These are phyloP conservation scores for Enchytraeus crypticus DNA, from an alignment of 2,888 invertebrate species.

Conservation along the genomic window DNA sequence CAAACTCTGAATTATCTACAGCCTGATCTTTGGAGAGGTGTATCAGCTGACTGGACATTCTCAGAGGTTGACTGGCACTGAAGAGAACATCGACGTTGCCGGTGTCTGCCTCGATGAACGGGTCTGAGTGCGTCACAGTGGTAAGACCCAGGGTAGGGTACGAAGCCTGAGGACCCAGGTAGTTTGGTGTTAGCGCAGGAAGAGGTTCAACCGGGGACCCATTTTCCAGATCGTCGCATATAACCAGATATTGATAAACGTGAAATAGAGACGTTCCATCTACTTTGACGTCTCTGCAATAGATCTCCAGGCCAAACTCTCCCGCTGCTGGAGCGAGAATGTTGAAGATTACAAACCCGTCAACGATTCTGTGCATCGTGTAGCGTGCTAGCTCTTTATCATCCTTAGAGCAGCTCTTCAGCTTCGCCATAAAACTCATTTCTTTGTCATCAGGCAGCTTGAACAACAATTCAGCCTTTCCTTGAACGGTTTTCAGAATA, in stretches of 20 bases:
- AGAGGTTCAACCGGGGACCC: conserved; percentile 36
- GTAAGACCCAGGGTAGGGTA: conserved; percentile 41
- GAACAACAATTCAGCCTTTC: conserved; percentile 44
- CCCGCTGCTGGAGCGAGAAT: conserved; percentile 42
- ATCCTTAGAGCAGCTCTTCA: conserved; percentile 38
- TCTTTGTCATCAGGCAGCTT: background rate
- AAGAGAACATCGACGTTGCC: conserved; percentile 34
- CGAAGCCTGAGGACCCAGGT: conserved; percentile 44
- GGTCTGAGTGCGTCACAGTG: conserved; percentile 40
- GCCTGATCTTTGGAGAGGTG: conserved; percentile 25
- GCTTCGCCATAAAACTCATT: conserved; percentile 47
- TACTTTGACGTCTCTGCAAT: conserved; percentile 43
- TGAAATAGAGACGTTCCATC: conserved; percentile 46
- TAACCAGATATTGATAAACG: conserved; percentile 44
- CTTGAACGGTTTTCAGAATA: conserved; percentile 34
- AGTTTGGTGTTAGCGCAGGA: conserved; percentile 40
- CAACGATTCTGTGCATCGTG: conserved; percentile 42
- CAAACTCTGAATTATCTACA: background rate
- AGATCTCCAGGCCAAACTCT: conserved; percentile 47
- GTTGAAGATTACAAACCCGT: conserved; percentile 44
- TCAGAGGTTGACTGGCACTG: conserved; percentile 34
- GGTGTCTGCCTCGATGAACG: conserved; percentile 40
- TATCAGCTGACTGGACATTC: conserved; percentile 46
- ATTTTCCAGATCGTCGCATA: conserved; percentile 34
- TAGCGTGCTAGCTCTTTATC: conserved; percentile 43